A percentile compares a stretch with the other conserved stretches of the same genome.
Conservation (phyloP, 2,797 vertebrate species). For the Halcyon leucocephala region DNA sequence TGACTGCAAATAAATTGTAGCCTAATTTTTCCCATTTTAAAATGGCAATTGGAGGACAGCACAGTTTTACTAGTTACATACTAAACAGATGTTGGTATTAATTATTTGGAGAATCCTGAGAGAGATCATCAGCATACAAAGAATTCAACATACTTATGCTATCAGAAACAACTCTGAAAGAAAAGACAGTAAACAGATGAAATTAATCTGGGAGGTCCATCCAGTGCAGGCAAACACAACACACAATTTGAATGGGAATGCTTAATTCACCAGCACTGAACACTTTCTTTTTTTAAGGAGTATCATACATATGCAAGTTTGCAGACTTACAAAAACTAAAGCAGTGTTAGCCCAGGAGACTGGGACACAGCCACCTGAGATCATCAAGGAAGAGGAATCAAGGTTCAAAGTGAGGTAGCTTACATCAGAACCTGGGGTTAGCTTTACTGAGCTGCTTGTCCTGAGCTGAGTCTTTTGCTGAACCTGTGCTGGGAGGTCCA, state of each 20-base stretch:
- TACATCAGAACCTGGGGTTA: not conserved
- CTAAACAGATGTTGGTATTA: constrained; percentile 43
- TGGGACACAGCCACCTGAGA: not conserved
- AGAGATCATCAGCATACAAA: not conserved
- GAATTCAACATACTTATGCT: not conserved
- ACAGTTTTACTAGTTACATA: not conserved
- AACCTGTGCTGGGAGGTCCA: not conserved
- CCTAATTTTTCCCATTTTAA: not conserved
- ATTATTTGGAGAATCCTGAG: constrained; percentile 26
- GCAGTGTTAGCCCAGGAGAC: not conserved
- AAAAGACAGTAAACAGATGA: constrained; percentile 8
- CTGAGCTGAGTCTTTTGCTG: not conserved
- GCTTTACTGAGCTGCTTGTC: not conserved
- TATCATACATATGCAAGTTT: not conserved
- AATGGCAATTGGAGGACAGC: not conserved
- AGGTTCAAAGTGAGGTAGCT: not conserved
- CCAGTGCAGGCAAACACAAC: not conserved
- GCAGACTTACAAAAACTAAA: not conserved
- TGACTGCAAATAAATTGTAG: not conserved
- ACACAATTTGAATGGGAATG: not conserved
- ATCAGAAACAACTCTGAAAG: constrained; percentile 11
- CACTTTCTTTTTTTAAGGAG: not conserved
- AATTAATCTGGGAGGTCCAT: not conserved
- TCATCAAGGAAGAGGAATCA: not conserved
- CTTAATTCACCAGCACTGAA: not conserved